phyloP scores from a whole-genome alignment of 92 coral and sea anemone species.

The Umimayanthus chanpuru region DNA sequence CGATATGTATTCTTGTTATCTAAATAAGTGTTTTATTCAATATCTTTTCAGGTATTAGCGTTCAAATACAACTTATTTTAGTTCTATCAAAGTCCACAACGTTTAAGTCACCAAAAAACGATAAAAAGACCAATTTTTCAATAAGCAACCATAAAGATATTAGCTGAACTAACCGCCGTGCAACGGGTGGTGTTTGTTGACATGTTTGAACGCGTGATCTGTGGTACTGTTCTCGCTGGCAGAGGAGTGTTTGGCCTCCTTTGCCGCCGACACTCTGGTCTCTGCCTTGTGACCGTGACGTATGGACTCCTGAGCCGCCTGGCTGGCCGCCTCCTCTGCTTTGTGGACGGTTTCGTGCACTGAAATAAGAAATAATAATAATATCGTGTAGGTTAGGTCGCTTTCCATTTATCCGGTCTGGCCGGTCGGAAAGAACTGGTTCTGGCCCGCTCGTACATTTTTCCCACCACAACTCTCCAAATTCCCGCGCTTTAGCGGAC shows the following conservation, averaged over 20 bases:
- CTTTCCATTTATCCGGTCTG: no score
- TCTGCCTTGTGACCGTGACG: conserved; percentile 92
- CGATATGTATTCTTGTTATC: no score
- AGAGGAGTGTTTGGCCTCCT: conserved; percentile 50
- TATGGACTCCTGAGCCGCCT: conserved; percentile 82
- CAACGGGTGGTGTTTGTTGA: conserved; percentile 45
- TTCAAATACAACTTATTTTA: no score
- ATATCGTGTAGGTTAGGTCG: not conserved
- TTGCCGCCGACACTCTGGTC: conserved; percentile 63
- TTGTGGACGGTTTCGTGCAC: conserved; percentile 93
- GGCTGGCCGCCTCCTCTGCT: conserved; percentile 92
- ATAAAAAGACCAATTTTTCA: no score
- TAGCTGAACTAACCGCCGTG: conserved; percentile 7
- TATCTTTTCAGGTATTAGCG: no score
- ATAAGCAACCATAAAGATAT: not conserved
- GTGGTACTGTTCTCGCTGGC: conserved; percentile 51
- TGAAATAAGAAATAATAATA: conserved; percentile 1
- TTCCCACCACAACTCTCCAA: no score
- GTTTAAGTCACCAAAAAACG: no score
- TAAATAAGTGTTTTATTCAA: no score
- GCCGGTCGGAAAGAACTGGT: no score
- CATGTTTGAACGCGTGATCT: conserved; percentile 44
- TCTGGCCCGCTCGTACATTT: no score
- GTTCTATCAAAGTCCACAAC: no score
- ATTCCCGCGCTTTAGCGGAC: no score